phyloP scores from a whole-genome alignment of 2,888 invertebrate genomes.

The Folsomia manolachei region DNA sequence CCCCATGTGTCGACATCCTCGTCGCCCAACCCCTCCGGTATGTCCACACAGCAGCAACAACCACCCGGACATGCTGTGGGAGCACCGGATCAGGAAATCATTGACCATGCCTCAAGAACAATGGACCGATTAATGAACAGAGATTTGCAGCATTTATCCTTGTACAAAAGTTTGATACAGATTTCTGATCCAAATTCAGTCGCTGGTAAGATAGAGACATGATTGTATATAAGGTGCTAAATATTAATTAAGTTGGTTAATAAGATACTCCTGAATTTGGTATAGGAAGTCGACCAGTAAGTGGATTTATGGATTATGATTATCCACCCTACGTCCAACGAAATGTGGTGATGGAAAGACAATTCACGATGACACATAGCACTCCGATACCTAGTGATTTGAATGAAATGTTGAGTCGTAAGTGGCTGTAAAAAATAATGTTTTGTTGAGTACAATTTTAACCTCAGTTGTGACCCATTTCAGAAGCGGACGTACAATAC shows the following conservation, averaged over 20 bases:
- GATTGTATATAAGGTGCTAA: background rate
- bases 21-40: background rate
- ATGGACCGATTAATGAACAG: constrained; percentile 41
- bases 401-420: constrained; percentile 92
- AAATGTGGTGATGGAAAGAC: constrained; percentile 69
- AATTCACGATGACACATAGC: constrained; percentile 76
- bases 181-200: constrained; percentile 30
- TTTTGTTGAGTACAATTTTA: constrained; percentile 1
- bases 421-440: constrained; percentile 56
- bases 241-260: background rate
- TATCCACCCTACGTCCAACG: constrained; percentile 74
- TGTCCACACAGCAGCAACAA: background rate
- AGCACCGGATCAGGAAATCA: constrained; percentile 35
- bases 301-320: constrained; percentile 86
- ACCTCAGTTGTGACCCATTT: constrained; percentile 1
- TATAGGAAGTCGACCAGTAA: constrained; percentile 60
- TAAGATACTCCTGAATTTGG: too few species aligned
- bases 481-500: constrained; percentile 30
- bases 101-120: constrained; percentile 41
- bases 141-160: constrained; percentile 33
- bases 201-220: constrained; percentile 16
- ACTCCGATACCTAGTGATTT: constrained; percentile 89
- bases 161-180: constrained; percentile 39
- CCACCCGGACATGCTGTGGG: background rate
- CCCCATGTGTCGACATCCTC: constrained; percentile 1